phyloP scores from a whole-genome alignment of 2,113 vertebrate species.

The Myotis yumanensis region DNA sequence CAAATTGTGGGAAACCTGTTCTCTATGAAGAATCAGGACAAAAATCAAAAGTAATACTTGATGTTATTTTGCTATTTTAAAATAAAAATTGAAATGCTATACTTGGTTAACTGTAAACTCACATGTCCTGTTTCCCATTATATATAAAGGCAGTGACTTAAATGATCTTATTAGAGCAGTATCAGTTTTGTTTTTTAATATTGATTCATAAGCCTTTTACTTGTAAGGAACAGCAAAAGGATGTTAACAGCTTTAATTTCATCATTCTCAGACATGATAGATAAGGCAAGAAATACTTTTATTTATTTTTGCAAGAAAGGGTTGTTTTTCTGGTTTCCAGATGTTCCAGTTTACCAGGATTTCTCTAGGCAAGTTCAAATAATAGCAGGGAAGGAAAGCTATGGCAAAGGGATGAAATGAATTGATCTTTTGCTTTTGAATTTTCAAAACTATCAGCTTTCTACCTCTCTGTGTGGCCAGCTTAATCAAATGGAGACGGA shows the following conservation, averaged over 20 bases:
- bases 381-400: not conserved
- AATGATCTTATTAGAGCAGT: not conserved
- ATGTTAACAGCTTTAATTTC: conserved; percentile 19
- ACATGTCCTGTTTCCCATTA: not conserved
- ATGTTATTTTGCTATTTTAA: conserved; percentile 23
- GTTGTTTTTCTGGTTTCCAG: conserved; percentile 23
- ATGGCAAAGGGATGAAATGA: not conserved
- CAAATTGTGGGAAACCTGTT: conserved; percentile 27
- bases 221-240: conserved; percentile 18
- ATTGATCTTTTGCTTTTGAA: not conserved
- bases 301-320: conserved; percentile 45
- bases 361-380: not conserved
- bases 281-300: conserved; percentile 35
- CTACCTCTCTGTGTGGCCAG: not conserved
- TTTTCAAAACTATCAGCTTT: not conserved
- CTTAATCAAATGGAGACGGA: conserved; percentile 42
- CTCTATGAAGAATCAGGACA: conserved; percentile 37
- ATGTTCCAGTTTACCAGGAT: not conserved
- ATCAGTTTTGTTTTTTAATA: not conserved
- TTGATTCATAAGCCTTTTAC: not conserved
- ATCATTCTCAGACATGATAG: not conserved
- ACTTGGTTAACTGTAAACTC: conserved; percentile 11
- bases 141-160: conserved; percentile 10
- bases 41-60: conserved; percentile 37
- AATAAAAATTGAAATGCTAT: conserved; percentile 37